A percentile compares a stretch with the other conserved stretches of the same genome.
Conservation (phyloP, 2,113 vertebrate species). For the Brienomyrus brachyistius region DNA sequence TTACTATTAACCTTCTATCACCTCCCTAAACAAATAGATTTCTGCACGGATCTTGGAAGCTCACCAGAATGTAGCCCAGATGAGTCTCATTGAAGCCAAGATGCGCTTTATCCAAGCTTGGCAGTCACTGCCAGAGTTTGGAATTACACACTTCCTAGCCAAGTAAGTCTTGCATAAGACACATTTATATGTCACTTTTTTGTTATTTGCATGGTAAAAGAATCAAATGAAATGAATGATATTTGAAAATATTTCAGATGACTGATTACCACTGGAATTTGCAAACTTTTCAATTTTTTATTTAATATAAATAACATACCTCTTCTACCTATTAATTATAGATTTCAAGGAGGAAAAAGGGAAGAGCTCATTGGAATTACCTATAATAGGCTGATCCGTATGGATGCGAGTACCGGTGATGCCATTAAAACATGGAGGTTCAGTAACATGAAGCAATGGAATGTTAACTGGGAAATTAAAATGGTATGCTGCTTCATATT, state of each 20-base stretch:
- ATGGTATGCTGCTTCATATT: constrained; percentile 64
- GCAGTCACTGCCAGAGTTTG: constrained; percentile 95
- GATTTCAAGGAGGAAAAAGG: constrained; percentile 92
- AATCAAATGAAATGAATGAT: not conserved
- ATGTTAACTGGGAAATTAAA: constrained; percentile 99
- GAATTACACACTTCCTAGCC: constrained; percentile 96
- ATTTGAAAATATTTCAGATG: not conserved
- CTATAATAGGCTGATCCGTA: constrained; percentile 92
- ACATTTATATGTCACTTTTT: not conserved
- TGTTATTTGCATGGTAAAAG: not conserved
- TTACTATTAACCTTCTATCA: not conserved
- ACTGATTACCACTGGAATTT: not conserved
- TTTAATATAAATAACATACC: not conserved
- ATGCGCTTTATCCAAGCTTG: constrained; percentile 97
- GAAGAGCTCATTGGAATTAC: constrained; percentile 96
- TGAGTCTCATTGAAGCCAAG: constrained; percentile 98
- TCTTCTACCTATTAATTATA: constrained; percentile 34
- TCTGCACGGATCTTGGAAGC: constrained; percentile 91
- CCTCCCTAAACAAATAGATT: constrained; percentile 61
- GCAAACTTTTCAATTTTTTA: not conserved
- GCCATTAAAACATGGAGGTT: constrained; percentile 97
- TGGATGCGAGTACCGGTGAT: constrained; percentile 87
- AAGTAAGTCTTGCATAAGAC: constrained; percentile 60
- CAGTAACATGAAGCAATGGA: constrained; percentile 99
- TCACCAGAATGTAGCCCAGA: constrained; percentile 96